Conservation (phyloP, 2,888 invertebrate species). For the Aricia artaxerxes region DNA sequence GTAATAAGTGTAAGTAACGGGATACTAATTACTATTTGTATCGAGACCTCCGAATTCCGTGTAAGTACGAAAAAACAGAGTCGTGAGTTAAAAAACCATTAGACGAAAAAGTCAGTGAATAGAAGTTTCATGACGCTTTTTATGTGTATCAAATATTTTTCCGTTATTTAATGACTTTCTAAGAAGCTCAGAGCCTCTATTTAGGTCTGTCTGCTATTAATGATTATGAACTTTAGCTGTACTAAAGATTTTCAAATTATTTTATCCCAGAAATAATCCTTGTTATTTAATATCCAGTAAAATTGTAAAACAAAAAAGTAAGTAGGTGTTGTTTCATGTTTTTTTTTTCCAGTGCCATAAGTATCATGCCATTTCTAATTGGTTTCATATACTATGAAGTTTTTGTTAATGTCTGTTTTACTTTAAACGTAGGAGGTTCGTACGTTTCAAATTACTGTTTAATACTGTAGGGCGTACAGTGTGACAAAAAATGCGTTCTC, state of each 20-base stretch:
- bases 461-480: conserved; percentile 48
- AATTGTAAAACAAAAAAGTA: too few species aligned
- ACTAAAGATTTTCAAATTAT: too few species aligned
- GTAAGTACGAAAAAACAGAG: conserved; percentile 65
- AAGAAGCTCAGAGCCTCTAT: neutral
- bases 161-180: conserved; percentile 20
- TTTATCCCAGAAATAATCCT: too few species aligned
- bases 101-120: conserved; percentile 42
- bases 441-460: conserved; percentile 60
- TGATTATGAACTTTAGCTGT: neutral
- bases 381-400: neutral
- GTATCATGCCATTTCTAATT: conserved; percentile 5
- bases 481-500: conserved; percentile 68
- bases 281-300: too few species aligned
- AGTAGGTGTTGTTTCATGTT: too few species aligned
- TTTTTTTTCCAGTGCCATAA: neutral
- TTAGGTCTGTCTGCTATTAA: neutral
- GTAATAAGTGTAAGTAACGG: conserved; percentile 64
- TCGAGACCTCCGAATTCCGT: conserved; percentile 63
- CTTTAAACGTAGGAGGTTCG: conserved; percentile 34
- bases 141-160: conserved; percentile 24
- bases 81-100: conserved; percentile 66
- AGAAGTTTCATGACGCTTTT: conserved; percentile 17
- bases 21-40: conserved; percentile 73
- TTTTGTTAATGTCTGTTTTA: conserved; percentile 21